Conservation (phyloP, 1,140 invertebrate genomes). For the Aphaenogaster ashmeadi region DNA sequence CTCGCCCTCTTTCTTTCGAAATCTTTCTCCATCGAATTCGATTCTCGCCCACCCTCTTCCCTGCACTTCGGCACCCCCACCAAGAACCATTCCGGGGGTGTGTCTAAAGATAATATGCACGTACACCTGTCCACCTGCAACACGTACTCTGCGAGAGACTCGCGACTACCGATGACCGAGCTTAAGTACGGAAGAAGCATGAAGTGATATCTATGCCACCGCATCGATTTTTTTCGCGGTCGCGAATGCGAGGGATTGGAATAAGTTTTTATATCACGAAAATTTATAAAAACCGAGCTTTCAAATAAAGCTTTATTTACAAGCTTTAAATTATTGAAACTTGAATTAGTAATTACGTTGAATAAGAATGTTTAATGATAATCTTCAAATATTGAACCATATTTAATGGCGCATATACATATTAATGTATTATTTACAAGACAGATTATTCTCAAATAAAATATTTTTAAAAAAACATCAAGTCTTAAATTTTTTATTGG, state of each 20-base stretch:
- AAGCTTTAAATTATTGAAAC: background rate
- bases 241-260: background rate
- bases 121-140: conserved; percentile 67
- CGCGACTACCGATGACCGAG: conserved; percentile 35
- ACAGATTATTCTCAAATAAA: background rate
- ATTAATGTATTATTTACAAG: background rate
- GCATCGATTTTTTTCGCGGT: conserved; percentile 24
- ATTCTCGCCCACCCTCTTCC: conserved; percentile 11
- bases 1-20: conserved; percentile 22
- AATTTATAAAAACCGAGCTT: conserved; percentile 22
- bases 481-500: background rate
- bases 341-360: background rate
- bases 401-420: background rate
- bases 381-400: background rate
- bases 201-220: conserved; percentile 39
- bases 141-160: conserved; percentile 17
- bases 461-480: background rate
- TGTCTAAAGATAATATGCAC: conserved; percentile 78
- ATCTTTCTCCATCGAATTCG: conserved; percentile 2
- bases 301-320: background rate
- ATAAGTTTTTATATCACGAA: background rate
- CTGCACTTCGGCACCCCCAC: background rate
- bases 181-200: conserved; percentile 19
- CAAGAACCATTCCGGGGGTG: conserved; percentile 62
- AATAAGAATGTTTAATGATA: background rate